A percentile compares a stretch with the other conserved stretches of the same genome.
phyloP scores from a whole-genome alignment of 2,888 invertebrate species.

The Marasmarcha lunaedactyla region DNA sequence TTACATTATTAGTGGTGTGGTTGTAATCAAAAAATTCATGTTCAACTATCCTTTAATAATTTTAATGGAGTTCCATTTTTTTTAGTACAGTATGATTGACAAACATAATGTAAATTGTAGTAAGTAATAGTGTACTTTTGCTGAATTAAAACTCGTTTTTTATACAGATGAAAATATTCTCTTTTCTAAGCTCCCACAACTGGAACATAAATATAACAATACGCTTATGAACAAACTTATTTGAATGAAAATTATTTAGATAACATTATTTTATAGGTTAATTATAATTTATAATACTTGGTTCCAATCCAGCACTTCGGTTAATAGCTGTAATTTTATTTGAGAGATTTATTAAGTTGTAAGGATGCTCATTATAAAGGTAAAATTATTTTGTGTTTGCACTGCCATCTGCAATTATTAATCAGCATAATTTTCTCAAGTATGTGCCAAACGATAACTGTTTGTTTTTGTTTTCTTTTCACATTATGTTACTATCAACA shows the following conservation, averaged over 20 bases:
- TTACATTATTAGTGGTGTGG: no score
- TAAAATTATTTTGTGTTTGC: constrained; percentile 18
- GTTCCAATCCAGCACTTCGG: constrained; percentile 4
- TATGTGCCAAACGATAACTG: constrained; percentile 1
- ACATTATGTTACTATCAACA: background rate
- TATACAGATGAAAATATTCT: no score
- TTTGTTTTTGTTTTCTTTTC: constrained; percentile 2
- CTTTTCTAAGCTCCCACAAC: constrained; percentile 35
- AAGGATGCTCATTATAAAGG: constrained; percentile 61
- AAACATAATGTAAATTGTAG: no score
- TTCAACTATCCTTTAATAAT: no score
- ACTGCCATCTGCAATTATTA: constrained; percentile 34
- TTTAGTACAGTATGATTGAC: no score
- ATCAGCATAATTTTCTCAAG: background rate
- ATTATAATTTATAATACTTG: background rate
- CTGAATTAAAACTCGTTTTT: no score
- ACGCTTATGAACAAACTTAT: constrained; percentile 35
- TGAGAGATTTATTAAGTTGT: constrained; percentile 17
- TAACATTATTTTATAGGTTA: constrained; percentile 13
- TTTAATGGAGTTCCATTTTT: no score
- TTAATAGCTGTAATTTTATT: constrained; percentile 1
- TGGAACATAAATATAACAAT: constrained; percentile 26
- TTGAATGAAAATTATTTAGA: constrained; percentile 21
- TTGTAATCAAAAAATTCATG: no score
- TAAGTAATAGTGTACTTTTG: no score